Evolutionary conservation across 2,888 invertebrate species (phyloP).

Genomic region (Cryptocephalus primarius): DNA sequence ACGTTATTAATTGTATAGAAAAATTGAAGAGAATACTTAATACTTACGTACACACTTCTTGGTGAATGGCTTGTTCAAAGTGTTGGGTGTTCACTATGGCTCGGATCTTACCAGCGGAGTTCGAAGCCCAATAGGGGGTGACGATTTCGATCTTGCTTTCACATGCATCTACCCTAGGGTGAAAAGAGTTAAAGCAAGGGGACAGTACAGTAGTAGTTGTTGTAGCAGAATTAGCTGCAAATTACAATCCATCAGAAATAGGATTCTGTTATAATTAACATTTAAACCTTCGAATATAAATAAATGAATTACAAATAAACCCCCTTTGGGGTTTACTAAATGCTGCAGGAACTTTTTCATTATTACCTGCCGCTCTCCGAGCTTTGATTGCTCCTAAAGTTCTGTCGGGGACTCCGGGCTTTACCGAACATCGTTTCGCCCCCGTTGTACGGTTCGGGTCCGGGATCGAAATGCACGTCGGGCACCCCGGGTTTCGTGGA

Average conservation of each 20-base stretch:
- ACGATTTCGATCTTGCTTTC: constrained; percentile 87
- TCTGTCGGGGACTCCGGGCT: constrained; percentile 45
- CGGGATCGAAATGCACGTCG: constrained; percentile 44
- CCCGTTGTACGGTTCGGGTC: constrained; percentile 33
- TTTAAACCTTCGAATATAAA: too few relatives aligned
- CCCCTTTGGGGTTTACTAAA: too few relatives aligned
- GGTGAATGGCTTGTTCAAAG: constrained; percentile 90
- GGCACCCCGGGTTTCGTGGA: constrained; percentile 43
- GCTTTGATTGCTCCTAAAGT: constrained; percentile 39
- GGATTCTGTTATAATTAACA: too few relatives aligned
- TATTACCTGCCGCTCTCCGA: constrained; percentile 43
- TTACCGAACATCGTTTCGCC: constrained; percentile 44
- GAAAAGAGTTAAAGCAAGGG: background rate
- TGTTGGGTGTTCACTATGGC: constrained; percentile 91
- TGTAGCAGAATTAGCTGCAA: too few relatives aligned
- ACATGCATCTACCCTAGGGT: constrained; percentile 66
- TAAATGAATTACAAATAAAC: too few relatives aligned
- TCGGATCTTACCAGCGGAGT: constrained; percentile 81
- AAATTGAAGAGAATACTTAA: background rate
- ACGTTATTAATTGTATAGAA: too few relatives aligned
- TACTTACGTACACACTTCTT: constrained; percentile 86
- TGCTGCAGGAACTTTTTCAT: too few relatives aligned
- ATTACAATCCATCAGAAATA: too few relatives aligned
- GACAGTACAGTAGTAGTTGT: too few relatives aligned
- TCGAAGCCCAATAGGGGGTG: constrained; percentile 90